Evolutionary conservation across 2,113 vertebrate species (phyloP).

Genomic region (Arothron firmamentum): DNA sequence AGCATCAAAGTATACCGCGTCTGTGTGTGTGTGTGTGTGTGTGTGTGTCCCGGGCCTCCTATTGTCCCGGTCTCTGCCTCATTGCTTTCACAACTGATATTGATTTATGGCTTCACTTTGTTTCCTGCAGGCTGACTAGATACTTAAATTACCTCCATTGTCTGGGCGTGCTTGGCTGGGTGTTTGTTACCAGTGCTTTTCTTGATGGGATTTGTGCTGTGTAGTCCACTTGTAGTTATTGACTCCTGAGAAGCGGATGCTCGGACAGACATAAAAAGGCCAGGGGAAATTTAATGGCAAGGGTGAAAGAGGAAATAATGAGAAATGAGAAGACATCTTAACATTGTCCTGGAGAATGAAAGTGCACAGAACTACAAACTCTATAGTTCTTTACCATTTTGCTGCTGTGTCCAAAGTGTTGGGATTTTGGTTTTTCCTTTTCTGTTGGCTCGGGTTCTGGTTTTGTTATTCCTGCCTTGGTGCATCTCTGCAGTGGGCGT

Average conservation of each 20-base stretch:
- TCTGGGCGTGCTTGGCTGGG: not conserved
- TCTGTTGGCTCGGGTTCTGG: too few relatives aligned
- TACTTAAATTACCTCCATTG: slow-evolving; percentile 16
- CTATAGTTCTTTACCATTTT: too few relatives aligned
- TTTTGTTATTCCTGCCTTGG: too few relatives aligned
- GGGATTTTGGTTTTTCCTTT: too few relatives aligned
- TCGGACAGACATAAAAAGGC: not conserved
- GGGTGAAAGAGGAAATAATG: too few relatives aligned
- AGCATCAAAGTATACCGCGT: slow-evolving; percentile 18
- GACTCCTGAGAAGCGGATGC: not conserved
- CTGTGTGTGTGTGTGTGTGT: slow-evolving; percentile 14
- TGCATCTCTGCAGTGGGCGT: too few relatives aligned
- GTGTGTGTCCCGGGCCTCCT: slow-evolving; percentile 29
- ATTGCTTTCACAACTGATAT: slow-evolving; percentile 51
- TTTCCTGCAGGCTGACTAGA: slow-evolving; percentile 31
- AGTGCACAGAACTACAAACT: too few relatives aligned
- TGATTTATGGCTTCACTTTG: slow-evolving; percentile 51
- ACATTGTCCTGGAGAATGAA: too few relatives aligned
- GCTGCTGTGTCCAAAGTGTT: too few relatives aligned
- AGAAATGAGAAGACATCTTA: too few relatives aligned
- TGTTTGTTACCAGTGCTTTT: not conserved
- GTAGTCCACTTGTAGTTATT: not conserved
- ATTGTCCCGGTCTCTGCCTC: slow-evolving; percentile 43
- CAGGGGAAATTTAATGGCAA: not conserved
- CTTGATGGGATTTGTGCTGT: not conserved